These are phyloP conservation scores for Matsumyia berberina DNA, from an alignment of 2,888 invertebrate species.

Conservation along the genomic window DNA sequence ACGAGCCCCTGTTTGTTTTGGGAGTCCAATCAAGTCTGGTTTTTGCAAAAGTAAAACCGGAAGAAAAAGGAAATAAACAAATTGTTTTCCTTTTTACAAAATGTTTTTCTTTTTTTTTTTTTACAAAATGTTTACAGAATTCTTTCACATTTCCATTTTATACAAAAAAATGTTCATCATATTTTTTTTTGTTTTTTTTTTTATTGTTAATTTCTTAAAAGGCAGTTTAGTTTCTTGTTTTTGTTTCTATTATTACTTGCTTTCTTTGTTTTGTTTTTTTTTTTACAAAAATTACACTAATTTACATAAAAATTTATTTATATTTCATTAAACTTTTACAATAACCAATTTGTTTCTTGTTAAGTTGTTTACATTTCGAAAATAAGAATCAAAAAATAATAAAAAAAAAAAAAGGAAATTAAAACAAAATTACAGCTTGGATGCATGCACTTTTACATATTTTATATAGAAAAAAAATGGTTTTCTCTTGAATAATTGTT, in stretches of 20 bases:
- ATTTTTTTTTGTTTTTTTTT: slow-evolving; percentile 25
- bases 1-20: slow-evolving; percentile 24
- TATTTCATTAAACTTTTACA: slow-evolving; percentile 35
- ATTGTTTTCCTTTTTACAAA: slow-evolving; percentile 23
- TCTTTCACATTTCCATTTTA: slow-evolving; percentile 37
- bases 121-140: slow-evolving; percentile 69
- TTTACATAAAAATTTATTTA: slow-evolving; percentile 69
- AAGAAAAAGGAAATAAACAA: slow-evolving; percentile 21
- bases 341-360: slow-evolving; percentile 19
- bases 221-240: slow-evolving; percentile 75
- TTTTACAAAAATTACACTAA: slow-evolving; percentile 75
- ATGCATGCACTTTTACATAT: slow-evolving; percentile 63
- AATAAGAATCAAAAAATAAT: slow-evolving; percentile 22
- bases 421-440: slow-evolving; percentile 55
- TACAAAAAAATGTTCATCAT: slow-evolving; percentile 66
- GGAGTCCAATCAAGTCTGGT: background rate
- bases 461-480: slow-evolving; percentile 27
- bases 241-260: slow-evolving; percentile 18
- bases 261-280: slow-evolving; percentile 46
- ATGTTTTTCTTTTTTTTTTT: slow-evolving; percentile 46
- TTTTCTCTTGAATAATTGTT: slow-evolving; percentile 17
- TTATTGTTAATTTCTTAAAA: slow-evolving; percentile 75
- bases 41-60: slow-evolving; percentile 62
- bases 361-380: background rate
- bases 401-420: slow-evolving; percentile 20